Evolutionary conservation across 2,113 vertebrate species (phyloP).

Genomic region (Siniperca chuatsi): DNA sequence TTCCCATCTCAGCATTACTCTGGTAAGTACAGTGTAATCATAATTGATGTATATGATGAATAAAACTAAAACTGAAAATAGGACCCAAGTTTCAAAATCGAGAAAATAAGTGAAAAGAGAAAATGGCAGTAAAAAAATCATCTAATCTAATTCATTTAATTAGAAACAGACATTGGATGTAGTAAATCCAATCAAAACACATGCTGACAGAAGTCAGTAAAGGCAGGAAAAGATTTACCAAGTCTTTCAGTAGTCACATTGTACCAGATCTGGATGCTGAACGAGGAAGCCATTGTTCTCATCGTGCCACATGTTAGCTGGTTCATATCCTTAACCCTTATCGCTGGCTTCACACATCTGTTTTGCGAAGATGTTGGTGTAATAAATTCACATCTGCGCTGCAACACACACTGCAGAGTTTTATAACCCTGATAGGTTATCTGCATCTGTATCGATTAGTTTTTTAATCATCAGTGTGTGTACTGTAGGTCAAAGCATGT

Average conservation of each 20-base stretch:
- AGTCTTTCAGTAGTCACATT: not conserved
- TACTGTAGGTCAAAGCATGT: conserved; percentile 50
- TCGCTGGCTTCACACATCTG: conserved; percentile 54
- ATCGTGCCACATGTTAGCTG: conserved; percentile 23
- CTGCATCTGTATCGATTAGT: conserved; percentile 49
- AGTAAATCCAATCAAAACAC: conserved; percentile 1
- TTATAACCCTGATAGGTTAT: conserved; percentile 22
- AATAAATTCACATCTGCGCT: conserved; percentile 40
- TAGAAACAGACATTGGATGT: conserved; percentile 5
- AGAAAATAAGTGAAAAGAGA: not conserved
- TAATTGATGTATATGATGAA: not conserved
- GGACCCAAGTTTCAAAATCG: not conserved
- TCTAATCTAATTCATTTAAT: conserved; percentile 13
- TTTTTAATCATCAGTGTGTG: conserved; percentile 26
- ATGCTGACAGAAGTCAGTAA: conserved; percentile 1
- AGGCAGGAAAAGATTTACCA: not conserved
- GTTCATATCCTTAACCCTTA: conserved; percentile 21
- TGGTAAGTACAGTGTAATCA: not conserved
- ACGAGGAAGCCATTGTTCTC: conserved; percentile 44
- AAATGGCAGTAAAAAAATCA: not conserved
- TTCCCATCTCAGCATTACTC: not conserved
- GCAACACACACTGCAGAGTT: conserved; percentile 13
- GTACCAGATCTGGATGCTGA: not conserved
- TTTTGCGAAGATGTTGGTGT: conserved; percentile 33
- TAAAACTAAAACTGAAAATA: conserved; percentile 1